A percentile compares a stretch with the other conserved stretches of the same genome.
Conservation (phyloP, 2,797 vertebrate species). For the Protosalanx chinensis region DNA sequence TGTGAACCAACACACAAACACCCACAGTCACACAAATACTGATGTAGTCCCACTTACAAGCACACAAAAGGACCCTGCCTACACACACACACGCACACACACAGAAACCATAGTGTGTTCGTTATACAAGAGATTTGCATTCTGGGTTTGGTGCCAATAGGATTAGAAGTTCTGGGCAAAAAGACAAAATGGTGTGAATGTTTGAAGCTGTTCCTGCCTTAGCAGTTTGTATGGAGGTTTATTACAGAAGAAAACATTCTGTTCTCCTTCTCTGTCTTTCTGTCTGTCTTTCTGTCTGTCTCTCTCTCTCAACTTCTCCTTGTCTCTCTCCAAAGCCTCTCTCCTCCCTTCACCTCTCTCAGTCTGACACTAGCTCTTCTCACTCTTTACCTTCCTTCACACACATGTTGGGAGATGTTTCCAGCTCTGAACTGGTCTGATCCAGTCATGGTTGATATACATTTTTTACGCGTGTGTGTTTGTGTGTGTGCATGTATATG, state of each 20-base stretch:
- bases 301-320: constrained; percentile 1
- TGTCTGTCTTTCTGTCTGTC: neutral
- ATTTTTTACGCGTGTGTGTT: no score
- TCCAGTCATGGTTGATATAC: no score
- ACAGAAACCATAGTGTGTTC: neutral
- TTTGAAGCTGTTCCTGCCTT: constrained; percentile 41
- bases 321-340: neutral
- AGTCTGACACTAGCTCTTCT: neutral
- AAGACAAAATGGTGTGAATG: constrained; percentile 23
- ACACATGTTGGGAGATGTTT: no score
- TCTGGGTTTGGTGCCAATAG: constrained; percentile 33
- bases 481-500: no score
- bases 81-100: constrained; percentile 14
- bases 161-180: constrained; percentile 44
- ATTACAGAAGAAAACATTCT: constrained; percentile 2
- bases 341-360: neutral
- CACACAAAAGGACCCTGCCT: neutral
- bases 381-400: no score
- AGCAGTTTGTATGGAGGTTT: constrained; percentile 17
- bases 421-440: no score
- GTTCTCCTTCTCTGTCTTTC: neutral
- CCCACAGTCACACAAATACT: neutral
- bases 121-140: constrained; percentile 30
- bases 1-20: neutral
- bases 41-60: constrained; percentile 5